phyloP scores from a whole-genome alignment of 2,113 vertebrate genomes.

The Herpetotheres cachinnans region DNA sequence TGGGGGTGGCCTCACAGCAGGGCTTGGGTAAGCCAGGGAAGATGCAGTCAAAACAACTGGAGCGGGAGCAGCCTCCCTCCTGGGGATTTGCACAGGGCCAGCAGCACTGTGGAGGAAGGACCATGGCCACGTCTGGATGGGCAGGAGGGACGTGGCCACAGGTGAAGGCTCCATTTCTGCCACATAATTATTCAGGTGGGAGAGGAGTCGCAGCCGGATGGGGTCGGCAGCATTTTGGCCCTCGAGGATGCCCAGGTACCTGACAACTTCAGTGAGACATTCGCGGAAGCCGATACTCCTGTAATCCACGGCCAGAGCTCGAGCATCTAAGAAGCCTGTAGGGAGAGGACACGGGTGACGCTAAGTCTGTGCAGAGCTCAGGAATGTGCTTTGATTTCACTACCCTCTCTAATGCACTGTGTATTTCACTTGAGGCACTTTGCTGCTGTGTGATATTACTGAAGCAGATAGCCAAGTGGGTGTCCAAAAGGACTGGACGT shows the following conservation, averaged over 20 bases:
- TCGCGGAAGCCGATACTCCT: constrained; percentile 93
- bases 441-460: neutral
- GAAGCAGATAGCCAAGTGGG: constrained; percentile 16
- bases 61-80: constrained; percentile 73
- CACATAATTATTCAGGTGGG: constrained; percentile 90
- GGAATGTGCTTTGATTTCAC: neutral
- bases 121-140: constrained; percentile 86
- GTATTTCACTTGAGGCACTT: constrained; percentile 57
- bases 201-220: constrained; percentile 88
- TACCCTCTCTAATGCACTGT: neutral
- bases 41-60: constrained; percentile 66
- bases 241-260: constrained; percentile 88
- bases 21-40: constrained; percentile 78
- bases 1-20: constrained; percentile 71
- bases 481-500: neutral
- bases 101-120: constrained; percentile 76
- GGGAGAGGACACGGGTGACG: neutral
- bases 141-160: constrained; percentile 70
- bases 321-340: constrained; percentile 89
- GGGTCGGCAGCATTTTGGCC: constrained; percentile 82
- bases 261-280: constrained; percentile 90
- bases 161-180: constrained; percentile 88
- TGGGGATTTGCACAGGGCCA: constrained; percentile 60
- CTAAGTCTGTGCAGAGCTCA: neutral
- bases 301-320: constrained; percentile 90